Base-by-base conservation (phyloP, 1,140 invertebrate genomes). In the Lordiphosa mommai region DNA sequence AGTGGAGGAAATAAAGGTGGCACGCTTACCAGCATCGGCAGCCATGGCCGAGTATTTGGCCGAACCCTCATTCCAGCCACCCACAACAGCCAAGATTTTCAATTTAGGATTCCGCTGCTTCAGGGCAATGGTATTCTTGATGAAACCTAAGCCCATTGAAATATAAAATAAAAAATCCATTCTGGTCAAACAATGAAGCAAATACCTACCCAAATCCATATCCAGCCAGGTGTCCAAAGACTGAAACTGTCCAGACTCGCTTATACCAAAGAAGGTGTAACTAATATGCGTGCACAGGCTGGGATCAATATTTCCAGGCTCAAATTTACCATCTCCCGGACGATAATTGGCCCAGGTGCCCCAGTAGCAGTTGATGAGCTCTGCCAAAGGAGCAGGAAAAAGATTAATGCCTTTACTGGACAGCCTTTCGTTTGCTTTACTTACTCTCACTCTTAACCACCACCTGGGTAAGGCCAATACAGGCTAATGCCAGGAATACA, bases 61-160 rank as follows among this genome's bases (percentile, higher is more conserved):
- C 0, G 92, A 93, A 8, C 92, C 92, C 76, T 93, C 92, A 58
- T 92, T 93, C 93, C 93, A 95, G 1, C 95, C 94, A 8, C 95
- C 95, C 48, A 96, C 92, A 0, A 93, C 93, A 0, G 95, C 71
- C n/a, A 95, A 38, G 0, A 91, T 89, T 76, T 95, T 96, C 0
- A 93, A 50, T 0, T 89, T 87, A 0, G 93, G 91, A 79, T 93
- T 95, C 5, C 66, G 52, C 8, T 90, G 50, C 67, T 92, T 94
- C 13, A 85, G 44, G 0, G 66, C 88, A 46, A 88, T 76, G 2
- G 70, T 72, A 23, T 84, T 74, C 9, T 49, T 72, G 8, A 88
- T 87, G 1, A 61, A 71, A 14, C 56, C 82, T 77, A 0, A 0
- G 2, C 2, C 13, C 0, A 13, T n/a, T 17, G 1, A 8, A 1